These are phyloP conservation scores for Pseudopipra pipra DNA, from an alignment of 2,113 vertebrate genomes.

Conservation along the genomic window DNA sequence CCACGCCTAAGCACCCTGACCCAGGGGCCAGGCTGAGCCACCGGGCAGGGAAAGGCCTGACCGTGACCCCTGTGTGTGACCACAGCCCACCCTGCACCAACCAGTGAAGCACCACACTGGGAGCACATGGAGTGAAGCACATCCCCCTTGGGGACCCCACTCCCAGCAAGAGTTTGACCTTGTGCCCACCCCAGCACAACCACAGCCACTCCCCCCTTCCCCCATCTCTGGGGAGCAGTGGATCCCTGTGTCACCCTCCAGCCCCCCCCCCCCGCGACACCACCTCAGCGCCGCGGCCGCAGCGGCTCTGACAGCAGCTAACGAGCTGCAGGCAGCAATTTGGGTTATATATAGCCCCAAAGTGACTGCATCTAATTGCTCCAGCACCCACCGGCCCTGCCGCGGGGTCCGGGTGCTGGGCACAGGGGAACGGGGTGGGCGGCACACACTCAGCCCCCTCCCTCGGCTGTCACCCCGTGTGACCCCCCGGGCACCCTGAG, in stretches of 20 bases:
- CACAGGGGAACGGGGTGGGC: background rate
- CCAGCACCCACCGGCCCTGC: background rate
- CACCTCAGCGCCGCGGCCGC: background rate
- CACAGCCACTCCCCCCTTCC: fast-evolving
- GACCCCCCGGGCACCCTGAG: background rate
- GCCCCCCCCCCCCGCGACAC: background rate
- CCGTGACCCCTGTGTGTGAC: background rate
- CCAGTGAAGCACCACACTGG: background rate
- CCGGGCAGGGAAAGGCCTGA: background rate
- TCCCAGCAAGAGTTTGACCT: background rate
- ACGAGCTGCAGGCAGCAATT: slow-evolving; percentile 2
- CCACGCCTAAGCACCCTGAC: fast-evolving
- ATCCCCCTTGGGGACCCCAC: background rate
- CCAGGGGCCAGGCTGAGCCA: background rate
- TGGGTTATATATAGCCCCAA: background rate
- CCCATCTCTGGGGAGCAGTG: background rate
- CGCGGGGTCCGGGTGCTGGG: background rate
- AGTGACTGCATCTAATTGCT: slow-evolving; percentile 46
- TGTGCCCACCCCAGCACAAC: background rate
- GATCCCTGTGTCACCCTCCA: background rate
- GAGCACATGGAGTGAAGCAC: background rate
- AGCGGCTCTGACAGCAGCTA: slow-evolving; percentile 35
- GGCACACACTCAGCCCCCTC: background rate
- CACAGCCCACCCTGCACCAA: fast-evolving
- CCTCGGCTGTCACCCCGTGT: background rate